Conservation (phyloP, 2,113 vertebrate genomes). For the Spheniscus mendiculus region DNA sequence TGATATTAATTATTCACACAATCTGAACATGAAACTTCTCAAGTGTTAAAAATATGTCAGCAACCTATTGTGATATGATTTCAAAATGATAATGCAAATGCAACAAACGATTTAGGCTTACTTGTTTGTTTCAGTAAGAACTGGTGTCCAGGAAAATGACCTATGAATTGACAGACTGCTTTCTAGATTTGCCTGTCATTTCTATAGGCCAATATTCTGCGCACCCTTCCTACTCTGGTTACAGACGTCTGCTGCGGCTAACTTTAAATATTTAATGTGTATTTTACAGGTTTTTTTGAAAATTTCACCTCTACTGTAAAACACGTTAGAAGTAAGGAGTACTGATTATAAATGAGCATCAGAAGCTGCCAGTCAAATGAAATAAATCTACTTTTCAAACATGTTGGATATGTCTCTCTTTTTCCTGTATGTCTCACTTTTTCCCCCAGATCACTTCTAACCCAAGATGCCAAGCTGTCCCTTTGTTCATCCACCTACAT, state of each 20-base stretch:
- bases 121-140: background rate
- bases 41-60: background rate
- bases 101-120: background rate
- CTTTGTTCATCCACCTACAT: background rate
- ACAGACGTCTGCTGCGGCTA: background rate
- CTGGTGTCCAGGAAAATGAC: conserved; percentile 79
- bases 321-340: background rate
- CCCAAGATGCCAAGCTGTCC: background rate
- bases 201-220: conserved; percentile 84
- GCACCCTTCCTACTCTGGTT: background rate
- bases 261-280: background rate
- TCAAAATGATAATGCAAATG: background rate
- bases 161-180: conserved; percentile 84
- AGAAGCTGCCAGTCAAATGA: background rate
- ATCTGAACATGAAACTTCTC: background rate
- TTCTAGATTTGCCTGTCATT: conserved; percentile 77
- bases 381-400: conserved; percentile 39
- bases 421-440: background rate
- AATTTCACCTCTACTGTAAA: background rate
- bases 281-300: background rate
- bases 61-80: background rate
- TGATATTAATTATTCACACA: background rate
- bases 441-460: background rate
- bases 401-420: background rate
- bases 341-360: background rate